phyloP scores from a whole-genome alignment of 2,113 vertebrate species.

The Osmerus mordax region DNA sequence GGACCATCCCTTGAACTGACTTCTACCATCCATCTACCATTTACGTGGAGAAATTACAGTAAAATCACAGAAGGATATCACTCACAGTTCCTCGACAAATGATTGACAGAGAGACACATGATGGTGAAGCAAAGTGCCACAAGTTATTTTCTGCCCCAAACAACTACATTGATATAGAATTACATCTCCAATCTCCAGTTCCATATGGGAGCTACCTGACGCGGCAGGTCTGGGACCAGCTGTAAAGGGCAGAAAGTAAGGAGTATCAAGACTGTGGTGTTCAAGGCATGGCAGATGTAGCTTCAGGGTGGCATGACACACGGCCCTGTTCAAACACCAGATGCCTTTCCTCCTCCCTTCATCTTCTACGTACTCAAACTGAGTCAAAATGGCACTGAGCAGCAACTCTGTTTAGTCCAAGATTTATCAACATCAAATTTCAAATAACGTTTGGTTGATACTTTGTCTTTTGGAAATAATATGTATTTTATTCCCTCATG shows the following conservation, averaged over 20 bases:
- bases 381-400: no score
- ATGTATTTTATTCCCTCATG: no score
- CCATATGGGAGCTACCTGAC: neutral
- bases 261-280: neutral
- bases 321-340: no score
- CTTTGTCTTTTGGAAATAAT: no score
- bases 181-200: neutral
- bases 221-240: neutral
- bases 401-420: no score
- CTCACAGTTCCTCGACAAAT: neutral
- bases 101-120: neutral
- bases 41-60: neutral
- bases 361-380: no score
- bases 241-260: conserved; percentile 10
- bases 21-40: no score
- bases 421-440: no score
- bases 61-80: conserved; percentile 10
- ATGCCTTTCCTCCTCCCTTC: no score
- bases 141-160: conserved; percentile 12
- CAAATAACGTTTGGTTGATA: no score
- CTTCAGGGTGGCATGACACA: no score
- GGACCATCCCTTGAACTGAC: neutral
- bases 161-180: neutral
- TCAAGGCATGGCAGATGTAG: neutral
- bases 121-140: conserved; percentile 3